A percentile compares a stretch with the other conserved stretches of the same genome.
These are phyloP conservation scores for Bhutanitis thaidina DNA, from an alignment of 2,888 invertebrate species.

Conservation along the genomic window DNA sequence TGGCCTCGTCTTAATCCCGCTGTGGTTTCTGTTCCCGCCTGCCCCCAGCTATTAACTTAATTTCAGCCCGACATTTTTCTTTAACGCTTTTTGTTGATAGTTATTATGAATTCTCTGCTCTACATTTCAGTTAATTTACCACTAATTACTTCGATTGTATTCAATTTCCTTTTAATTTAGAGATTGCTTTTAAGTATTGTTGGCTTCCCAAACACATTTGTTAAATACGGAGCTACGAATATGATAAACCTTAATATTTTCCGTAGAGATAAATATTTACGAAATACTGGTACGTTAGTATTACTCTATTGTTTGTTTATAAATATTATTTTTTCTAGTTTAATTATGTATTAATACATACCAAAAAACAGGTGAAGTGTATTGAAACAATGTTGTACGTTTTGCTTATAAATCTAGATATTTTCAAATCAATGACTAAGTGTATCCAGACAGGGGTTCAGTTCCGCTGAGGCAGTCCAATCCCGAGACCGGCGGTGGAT, in stretches of 20 bases:
- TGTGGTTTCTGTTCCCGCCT: slow-evolving; percentile 52
- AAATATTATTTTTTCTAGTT: too few relatives aligned
- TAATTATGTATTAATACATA: too few relatives aligned
- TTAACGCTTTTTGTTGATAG: slow-evolving; percentile 39
- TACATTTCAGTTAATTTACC: slow-evolving; percentile 33
- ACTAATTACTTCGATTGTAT: slow-evolving; percentile 16
- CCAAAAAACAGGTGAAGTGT: slow-evolving; percentile 15
- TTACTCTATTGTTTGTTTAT: too few relatives aligned
- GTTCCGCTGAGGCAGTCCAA: slow-evolving; percentile 35
- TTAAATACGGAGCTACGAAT: too few relatives aligned
- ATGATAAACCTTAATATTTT: too few relatives aligned
- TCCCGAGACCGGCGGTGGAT: slow-evolving; percentile 26
- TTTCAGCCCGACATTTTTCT: slow-evolving; percentile 57
- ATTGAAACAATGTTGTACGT: slow-evolving; percentile 11
- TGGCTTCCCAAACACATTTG: too few relatives aligned
- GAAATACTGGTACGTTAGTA: too few relatives aligned
- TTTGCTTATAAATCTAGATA: slow-evolving; percentile 10
- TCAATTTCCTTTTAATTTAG: slow-evolving; percentile 22
- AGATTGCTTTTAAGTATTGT: too few relatives aligned
- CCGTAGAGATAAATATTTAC: too few relatives aligned
- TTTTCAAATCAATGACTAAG: slow-evolving; percentile 28
- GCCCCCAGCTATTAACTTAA: slow-evolving; percentile 64
- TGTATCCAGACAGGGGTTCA: slow-evolving; percentile 28
- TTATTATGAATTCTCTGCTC: slow-evolving; percentile 38
- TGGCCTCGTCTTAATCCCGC: slow-evolving; percentile 38